These are phyloP conservation scores for Pao palembangensis DNA, from an alignment of 2,113 vertebrate species.

Conservation along the genomic window DNA sequence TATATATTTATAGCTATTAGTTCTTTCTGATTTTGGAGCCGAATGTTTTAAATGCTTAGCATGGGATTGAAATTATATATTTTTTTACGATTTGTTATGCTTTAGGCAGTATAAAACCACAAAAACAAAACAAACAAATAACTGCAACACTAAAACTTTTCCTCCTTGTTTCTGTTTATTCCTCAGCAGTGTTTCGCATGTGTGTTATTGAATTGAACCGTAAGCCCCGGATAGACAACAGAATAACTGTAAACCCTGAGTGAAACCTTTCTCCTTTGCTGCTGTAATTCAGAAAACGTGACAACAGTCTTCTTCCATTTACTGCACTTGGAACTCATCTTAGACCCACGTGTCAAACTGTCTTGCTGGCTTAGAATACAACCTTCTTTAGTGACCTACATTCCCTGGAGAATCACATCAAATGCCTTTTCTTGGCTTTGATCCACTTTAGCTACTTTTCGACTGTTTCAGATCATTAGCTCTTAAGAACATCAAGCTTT, in stretches of 20 bases:
- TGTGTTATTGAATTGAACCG: no score
- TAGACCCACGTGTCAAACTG: constrained; percentile 10
- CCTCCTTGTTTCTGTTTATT: no score
- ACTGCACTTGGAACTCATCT: constrained; percentile 7
- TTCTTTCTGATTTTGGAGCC: no score
- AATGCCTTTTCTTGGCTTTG: constrained; percentile 9
- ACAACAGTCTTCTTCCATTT: constrained; percentile 21
- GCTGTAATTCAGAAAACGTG: constrained; percentile 5
- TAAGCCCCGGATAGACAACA: background rate
- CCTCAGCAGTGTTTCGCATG: no score
- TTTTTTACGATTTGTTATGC: no score
- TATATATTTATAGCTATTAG: no score
- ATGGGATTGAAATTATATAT: no score
- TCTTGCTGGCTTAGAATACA: constrained; percentile 21
- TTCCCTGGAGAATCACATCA: constrained; percentile 41
- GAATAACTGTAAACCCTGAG: background rate
- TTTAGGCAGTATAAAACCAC: no score
- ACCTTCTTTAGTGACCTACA: constrained; percentile 40
- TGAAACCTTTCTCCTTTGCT: background rate
- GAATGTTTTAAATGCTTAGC: no score
- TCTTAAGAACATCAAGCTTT: constrained; percentile 20
- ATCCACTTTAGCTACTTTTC: constrained; percentile 34
- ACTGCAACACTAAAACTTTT: no score
- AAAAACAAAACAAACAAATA: no score
- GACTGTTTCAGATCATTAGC: constrained; percentile 23